Evolutionary conservation across 2,888 invertebrate species (phyloP), one percentile per base, ranked within the genome.

Genomic region (Luffia ferchaultella): DNA sequence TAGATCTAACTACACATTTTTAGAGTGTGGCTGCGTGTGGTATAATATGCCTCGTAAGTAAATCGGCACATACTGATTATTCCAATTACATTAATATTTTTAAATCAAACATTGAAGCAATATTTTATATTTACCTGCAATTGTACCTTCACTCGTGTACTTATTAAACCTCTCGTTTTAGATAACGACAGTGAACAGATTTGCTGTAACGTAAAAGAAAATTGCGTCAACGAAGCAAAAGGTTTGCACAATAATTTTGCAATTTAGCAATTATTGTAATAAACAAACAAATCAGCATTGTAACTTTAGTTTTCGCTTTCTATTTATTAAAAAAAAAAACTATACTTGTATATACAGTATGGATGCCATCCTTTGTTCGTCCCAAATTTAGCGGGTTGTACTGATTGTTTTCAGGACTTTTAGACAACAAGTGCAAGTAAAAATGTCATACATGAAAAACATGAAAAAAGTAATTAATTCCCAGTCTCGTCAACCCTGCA

Each of bases 151-250:
- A 30, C 12, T 30, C 12, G 5, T 30, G n/a, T 45, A 18, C 15
- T 45, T n/a, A 17, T 17, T 45, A 5, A 9, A n/a, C 46, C 15
- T 20, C 45, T 45, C 15, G 16, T 67, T 73, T 52, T 55, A 82
- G 78, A 71, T 61, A 64, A 65, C 42, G 62, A 70, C 54, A 51
- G 56, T 2, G 76, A 75, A 1, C 61, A 63, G 18, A 69, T 85
- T 53, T 85, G 85, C 60, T 75, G 75, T 7, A 60, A 73, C 17
- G 76, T 70, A 2, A 76, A 62, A 46, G 62, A 62, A 20, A 16
- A 52, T 0, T 84, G 84, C 55, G 67, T 76, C 60, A 61, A 64
- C 30, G 53, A 65, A 15, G 76, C 76, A 1, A 59, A 67, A 63
- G 62, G 76, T 75, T 63, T 63, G 62, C 61, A 5, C 17, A n/a